These are phyloP conservation scores for Lanius collurio DNA, from an alignment of 2,113 vertebrate genomes.

Conservation along the genomic window DNA sequence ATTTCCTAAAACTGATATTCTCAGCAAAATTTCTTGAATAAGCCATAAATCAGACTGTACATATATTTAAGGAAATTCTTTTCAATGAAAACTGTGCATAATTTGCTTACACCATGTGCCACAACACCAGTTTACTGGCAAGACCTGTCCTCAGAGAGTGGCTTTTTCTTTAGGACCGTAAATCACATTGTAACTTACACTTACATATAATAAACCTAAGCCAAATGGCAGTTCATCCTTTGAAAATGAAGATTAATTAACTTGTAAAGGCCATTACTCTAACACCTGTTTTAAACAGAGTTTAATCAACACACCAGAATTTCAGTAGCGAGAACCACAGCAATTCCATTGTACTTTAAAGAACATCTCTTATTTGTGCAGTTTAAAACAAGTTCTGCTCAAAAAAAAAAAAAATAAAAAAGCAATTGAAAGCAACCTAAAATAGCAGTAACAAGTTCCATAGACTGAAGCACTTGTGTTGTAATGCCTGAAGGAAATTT, in stretches of 20 bases:
- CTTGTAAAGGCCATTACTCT: constrained; percentile 10
- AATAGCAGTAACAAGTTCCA: constrained; percentile 52
- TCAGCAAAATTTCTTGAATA: not conserved
- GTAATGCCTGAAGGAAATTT: constrained; percentile 47
- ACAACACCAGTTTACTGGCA: not conserved
- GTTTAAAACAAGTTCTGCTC: constrained; percentile 62
- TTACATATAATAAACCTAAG: not conserved
- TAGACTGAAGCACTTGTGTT: constrained; percentile 23
- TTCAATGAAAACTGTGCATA: not conserved
- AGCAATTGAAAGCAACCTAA: constrained; percentile 53
- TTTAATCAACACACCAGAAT: constrained; percentile 52
- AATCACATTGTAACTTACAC: not conserved
- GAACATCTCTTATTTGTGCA: constrained; percentile 23
- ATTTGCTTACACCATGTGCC: not conserved
- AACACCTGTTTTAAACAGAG: constrained; percentile 63
- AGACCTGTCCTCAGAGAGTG: not conserved
- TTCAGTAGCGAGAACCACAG: constrained; percentile 44
- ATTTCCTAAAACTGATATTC: not conserved
- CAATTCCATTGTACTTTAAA: constrained; percentile 39
- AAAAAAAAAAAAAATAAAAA: constrained; percentile 9
- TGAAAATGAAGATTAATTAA: constrained; percentile 63
- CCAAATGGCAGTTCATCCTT: constrained; percentile 9
- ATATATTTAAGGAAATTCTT: not conserved
- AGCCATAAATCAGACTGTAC: not conserved
- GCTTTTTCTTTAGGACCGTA: not conserved